These are phyloP conservation scores for Callocephalon fimbriatum DNA, from an alignment of 2,113 vertebrate species.

Conservation along the genomic window DNA sequence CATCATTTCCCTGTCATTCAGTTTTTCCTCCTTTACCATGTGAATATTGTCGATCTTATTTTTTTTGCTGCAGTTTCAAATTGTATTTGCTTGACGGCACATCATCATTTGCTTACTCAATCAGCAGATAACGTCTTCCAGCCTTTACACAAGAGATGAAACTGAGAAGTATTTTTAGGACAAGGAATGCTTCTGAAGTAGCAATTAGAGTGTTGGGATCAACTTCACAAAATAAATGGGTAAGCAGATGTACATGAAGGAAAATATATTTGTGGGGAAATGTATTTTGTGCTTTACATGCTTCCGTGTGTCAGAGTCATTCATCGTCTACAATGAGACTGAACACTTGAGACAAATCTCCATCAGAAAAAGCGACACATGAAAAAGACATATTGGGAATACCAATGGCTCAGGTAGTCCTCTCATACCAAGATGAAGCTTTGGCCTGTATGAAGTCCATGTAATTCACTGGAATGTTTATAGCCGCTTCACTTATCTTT, in stretches of 20 bases:
- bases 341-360: neutral
- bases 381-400: accelerated
- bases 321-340: neutral
- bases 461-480: neutral
- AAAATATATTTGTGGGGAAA: neutral
- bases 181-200: neutral
- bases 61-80: neutral
- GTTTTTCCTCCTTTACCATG: neutral
- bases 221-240: neutral
- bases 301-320: neutral
- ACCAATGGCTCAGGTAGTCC: neutral
- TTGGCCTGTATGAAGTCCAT: neutral
- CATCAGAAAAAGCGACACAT: accelerated
- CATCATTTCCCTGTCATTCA: neutral
- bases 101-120: neutral
- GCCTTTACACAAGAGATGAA: neutral
- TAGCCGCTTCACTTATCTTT: accelerated
- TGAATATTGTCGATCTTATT: neutral
- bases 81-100: neutral
- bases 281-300: neutral
- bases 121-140: neutral
- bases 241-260: neutral
- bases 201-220: neutral
- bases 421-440: neutral
- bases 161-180: neutral